These are phyloP conservation scores for Dinocampus coccinellae DNA, from an alignment of 2,888 invertebrate genomes.

Conservation along the genomic window DNA sequence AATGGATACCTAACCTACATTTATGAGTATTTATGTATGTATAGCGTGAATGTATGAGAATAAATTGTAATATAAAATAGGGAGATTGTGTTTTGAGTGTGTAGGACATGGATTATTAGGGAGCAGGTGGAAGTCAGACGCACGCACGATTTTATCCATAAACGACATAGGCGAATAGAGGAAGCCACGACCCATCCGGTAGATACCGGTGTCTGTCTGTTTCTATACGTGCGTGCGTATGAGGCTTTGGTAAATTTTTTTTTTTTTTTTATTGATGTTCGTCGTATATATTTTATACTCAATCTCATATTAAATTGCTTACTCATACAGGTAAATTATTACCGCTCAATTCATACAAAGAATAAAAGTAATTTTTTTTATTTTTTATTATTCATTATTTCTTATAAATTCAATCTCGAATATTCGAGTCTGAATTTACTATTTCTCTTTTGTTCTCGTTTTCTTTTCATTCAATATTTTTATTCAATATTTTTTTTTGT, in stretches of 20 bases:
- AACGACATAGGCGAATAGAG: constrained; percentile 25
- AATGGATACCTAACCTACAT: constrained; percentile 25
- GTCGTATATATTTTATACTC: constrained; percentile 29
- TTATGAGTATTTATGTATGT: constrained; percentile 16
- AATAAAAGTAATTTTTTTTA: too few relatives aligned
- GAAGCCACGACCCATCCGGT: constrained; percentile 46
- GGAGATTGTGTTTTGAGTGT: constrained; percentile 27
- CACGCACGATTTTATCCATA: constrained; percentile 44
- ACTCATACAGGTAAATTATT: not conserved
- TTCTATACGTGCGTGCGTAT: too few relatives aligned
- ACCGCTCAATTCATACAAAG: not conserved
- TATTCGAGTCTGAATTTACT: too few relatives aligned
- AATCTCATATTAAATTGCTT: not conserved
- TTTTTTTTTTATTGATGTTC: constrained; percentile 44
- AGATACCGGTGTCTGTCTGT: not conserved
- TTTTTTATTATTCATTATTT: too few relatives aligned
- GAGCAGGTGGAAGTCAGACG: constrained; percentile 48
- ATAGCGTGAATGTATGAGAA: not conserved
- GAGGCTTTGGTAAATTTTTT: constrained; percentile 48
- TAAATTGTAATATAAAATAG: not conserved
- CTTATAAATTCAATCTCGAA: too few relatives aligned
- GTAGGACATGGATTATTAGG: constrained; percentile 45
- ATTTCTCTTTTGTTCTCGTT: too few relatives aligned
- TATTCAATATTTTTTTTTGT: too few relatives aligned
- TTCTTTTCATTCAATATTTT: too few relatives aligned